These are phyloP conservation scores for Siderastrea siderea DNA, from an alignment of 92 coral and sea anemone genomes.

Conservation along the genomic window DNA sequence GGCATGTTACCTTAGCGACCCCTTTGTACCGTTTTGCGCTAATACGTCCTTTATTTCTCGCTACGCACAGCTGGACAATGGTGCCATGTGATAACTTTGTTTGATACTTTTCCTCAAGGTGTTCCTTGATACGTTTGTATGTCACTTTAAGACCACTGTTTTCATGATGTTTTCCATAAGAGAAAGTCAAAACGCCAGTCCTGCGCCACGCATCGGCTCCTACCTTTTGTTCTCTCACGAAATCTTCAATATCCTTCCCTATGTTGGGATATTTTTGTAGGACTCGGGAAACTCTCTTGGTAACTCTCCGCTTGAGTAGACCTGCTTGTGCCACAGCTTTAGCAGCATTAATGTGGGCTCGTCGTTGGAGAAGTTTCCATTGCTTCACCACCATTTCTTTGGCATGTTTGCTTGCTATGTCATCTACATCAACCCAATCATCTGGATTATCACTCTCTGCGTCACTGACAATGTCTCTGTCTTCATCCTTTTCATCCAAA, in stretches of 20 bases:
- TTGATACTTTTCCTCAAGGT: conserved; percentile 50
- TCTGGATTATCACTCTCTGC: conserved; percentile 56
- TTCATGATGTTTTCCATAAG: conserved; percentile 23
- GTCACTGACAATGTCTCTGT: conserved; percentile 29
- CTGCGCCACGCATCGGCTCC: conserved; percentile 74
- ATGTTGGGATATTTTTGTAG: conserved; percentile 62
- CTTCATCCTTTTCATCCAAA: conserved; percentile 23
- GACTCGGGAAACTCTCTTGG: conserved; percentile 69
- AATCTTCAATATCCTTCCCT: conserved; percentile 76
- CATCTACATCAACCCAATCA: conserved; percentile 47
- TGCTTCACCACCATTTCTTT: conserved; percentile 70
- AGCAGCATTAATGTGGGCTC: conserved; percentile 30
- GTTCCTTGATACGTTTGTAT: conserved; percentile 50
- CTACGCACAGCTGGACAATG: conserved; percentile 63
- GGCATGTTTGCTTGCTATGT: conserved; percentile 48
- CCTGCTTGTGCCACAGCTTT: conserved; percentile 54
- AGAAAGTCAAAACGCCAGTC: conserved; percentile 58
- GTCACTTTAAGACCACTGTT: conserved; percentile 62
- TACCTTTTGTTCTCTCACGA: conserved; percentile 41
- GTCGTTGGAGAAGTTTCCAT: conserved; percentile 50
- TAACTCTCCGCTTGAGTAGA: conserved; percentile 50
- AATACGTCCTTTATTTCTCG: conserved; percentile 43
- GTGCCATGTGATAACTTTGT: conserved; percentile 57
- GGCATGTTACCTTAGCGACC: conserved; percentile 47
- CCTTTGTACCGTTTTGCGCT: conserved; percentile 65